phyloP scores from a whole-genome alignment of 1,140 invertebrate genomes.

The Arctopsyche grandis region DNA sequence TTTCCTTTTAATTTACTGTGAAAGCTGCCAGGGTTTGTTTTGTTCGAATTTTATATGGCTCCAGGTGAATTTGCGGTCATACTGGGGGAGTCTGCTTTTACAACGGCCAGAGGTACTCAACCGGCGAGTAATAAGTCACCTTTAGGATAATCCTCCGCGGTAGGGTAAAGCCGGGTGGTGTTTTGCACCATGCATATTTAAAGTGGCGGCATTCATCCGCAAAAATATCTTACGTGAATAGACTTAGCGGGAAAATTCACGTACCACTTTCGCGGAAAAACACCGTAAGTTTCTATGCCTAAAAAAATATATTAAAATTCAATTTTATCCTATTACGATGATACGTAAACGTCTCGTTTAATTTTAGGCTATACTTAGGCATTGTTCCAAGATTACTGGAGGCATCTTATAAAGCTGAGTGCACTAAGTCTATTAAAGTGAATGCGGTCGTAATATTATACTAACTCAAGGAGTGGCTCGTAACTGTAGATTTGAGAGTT shows the following conservation, averaged over 20 bases:
- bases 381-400: too few species aligned
- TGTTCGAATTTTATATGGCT: constrained; percentile 8
- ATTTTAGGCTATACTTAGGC: too few species aligned
- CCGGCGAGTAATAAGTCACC: constrained; percentile 28
- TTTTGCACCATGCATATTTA: constrained; percentile 33
- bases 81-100: background rate
- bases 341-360: too few species aligned
- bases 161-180: constrained; percentile 14
- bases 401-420: too few species aligned
- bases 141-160: constrained; percentile 25
- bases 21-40: background rate
- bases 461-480: too few species aligned
- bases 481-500: too few species aligned
- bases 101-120: constrained; percentile 13
- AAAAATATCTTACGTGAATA: constrained; percentile 38
- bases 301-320: background rate
- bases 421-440: too few species aligned
- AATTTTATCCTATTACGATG: too few species aligned
- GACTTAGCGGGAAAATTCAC: constrained; percentile 29
- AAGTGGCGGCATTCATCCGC: constrained; percentile 33
- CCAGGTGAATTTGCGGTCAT: background rate
- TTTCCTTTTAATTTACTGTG: constrained; percentile 1
- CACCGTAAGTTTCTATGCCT: background rate
- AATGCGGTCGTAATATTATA: too few species aligned
- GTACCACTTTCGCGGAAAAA: background rate